Conservation (phyloP, 2,888 invertebrate genomes). For the Unio pictorum region DNA sequence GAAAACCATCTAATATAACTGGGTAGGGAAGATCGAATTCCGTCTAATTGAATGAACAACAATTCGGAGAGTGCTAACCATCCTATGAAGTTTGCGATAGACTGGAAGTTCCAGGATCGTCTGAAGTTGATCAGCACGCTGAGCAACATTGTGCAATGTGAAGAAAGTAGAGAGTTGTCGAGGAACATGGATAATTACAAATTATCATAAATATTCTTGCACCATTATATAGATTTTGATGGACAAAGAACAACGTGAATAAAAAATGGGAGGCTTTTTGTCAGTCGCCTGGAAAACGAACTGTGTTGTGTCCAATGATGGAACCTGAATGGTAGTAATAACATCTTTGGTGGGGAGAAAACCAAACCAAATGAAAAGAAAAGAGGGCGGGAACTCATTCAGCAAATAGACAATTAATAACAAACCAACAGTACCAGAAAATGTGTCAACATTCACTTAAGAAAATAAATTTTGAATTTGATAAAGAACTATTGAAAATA, state of each 20-base stretch:
- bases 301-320: constrained; percentile 4
- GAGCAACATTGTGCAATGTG: background rate
- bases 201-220: background rate
- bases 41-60: constrained; percentile 10
- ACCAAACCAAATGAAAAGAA: constrained; percentile 13
- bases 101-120: constrained; percentile 3
- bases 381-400: too few relatives aligned
- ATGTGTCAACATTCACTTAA: too few relatives aligned
- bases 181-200: background rate
- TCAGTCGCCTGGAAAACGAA: background rate
- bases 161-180: background rate
- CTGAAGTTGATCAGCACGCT: constrained; percentile 1
- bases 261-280: background rate
- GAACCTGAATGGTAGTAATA: constrained; percentile 1
- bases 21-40: background rate
- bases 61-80: constrained; percentile 16
- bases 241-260: background rate
- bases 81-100: constrained; percentile 5
- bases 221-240: constrained; percentile 3
- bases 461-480: too few relatives aligned
- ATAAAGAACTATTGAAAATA: too few relatives aligned
- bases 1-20: constrained; percentile 4
- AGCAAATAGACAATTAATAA: too few relatives aligned
- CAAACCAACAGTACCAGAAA: too few relatives aligned
- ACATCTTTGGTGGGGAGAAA: constrained; percentile 13